Conservation (phyloP, 35 echinoderm and acorn worm genomes). For the Holothuria glaberrima region DNA sequence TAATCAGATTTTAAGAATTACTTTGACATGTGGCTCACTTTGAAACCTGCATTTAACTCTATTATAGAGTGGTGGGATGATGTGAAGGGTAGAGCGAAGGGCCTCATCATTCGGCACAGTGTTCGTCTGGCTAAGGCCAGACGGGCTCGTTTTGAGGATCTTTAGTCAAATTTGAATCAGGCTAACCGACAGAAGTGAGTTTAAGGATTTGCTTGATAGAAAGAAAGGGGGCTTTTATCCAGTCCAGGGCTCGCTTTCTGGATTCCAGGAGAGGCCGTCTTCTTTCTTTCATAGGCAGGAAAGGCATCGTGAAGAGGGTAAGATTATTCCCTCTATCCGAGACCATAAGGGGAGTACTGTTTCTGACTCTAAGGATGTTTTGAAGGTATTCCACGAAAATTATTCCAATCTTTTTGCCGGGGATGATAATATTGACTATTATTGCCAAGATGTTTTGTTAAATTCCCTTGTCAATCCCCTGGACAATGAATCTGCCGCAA, state of each 20-base stretch:
- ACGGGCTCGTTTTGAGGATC: too few species aligned
- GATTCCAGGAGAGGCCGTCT: conserved; percentile 32
- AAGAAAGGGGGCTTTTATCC: conserved; percentile 20
- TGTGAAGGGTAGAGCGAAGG: neutral
- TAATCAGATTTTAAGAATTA: neutral
- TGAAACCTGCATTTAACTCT: neutral
- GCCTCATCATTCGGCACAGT: conserved; percentile 7
- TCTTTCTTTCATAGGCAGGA: conserved; percentile 1
- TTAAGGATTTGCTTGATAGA: neutral
- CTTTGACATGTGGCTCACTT: neutral
- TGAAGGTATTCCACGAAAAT: conserved; percentile 11
- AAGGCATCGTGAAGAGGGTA: neutral
- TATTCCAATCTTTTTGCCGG: conserved; percentile 2
- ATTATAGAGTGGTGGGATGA: conserved; percentile 32
- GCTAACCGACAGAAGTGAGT: neutral
- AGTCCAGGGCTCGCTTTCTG: neutral
- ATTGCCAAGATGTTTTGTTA: neutral
- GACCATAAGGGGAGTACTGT: neutral
- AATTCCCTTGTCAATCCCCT: neutral
- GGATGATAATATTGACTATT: neutral
- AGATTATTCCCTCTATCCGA: neutral
- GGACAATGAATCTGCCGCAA: neutral
- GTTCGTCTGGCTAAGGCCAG: neutral
- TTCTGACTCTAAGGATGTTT: neutral
- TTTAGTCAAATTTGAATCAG: neutral